Evolutionary conservation across 2,797 vertebrate species (phyloP), one percentile per base, ranked within the genome.

Genomic region (Pseudochirops corinnae): DNA sequence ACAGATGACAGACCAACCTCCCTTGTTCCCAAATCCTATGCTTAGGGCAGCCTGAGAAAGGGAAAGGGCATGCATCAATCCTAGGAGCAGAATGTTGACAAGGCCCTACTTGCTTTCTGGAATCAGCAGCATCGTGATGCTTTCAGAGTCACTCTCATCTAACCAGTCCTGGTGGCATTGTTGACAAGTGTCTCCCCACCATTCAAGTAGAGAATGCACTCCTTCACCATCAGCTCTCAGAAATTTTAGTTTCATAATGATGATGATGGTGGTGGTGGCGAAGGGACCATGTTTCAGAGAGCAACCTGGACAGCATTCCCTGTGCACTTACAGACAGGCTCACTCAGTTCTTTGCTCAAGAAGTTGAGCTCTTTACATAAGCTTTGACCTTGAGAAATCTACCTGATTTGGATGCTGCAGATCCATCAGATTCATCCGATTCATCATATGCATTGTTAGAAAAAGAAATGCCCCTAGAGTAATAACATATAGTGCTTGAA

Each of bases 101-200:
- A 90, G 93, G 55, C 16, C 58, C 50, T 33, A 1, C 9, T n/a
- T n/a, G 39, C n/a, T 50, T 93, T 94, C 93, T 55, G 90, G 31
- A 94, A 87, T 57, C 60, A 90, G 26, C 53, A 56, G 14, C 31
- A 33, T 62, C 33, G 5, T 53, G 60, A 60, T 57, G 28, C 57
- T 91, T 91, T 50, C 56, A 18, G 62, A 94, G 56, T 92, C 82
- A 91, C 60, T 58, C 53, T 57, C 90, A n/a, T 24, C 55, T 58
- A 94, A 56, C 55, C 95, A 28, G 93, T 95, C 82, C 93, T 39
- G 58, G n/a, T 95, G 82, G 55, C 52, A n/a, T 82, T 4, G 50
- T 90, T 93, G 55, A 96, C 58, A 57, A 39, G 74, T 10, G 21
- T 7, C 39, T 46, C 57, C 26, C 57, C 26, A 29, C 7, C 26